A percentile compares a stretch with the other conserved stretches of the same genome.
Evolutionary conservation across 2,888 invertebrate species (phyloP).

Genomic region (Cheiracanthium punctorium): DNA sequence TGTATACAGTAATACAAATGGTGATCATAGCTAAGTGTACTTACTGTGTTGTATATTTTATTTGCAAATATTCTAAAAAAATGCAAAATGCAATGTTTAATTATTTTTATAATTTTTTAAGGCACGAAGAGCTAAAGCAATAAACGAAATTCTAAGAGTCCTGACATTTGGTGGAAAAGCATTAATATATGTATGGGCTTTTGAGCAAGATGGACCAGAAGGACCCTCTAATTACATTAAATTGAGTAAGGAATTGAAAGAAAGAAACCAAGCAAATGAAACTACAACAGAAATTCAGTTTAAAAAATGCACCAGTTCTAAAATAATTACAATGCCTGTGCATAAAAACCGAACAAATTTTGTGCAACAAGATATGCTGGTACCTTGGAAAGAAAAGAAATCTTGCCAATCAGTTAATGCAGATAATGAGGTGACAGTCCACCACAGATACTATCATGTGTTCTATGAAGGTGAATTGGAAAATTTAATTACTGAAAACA

Average conservation of each 20-base stretch:
- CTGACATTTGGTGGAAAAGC: constrained; percentile 85
- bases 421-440: constrained; percentile 75
- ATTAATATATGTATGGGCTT: constrained; percentile 97
- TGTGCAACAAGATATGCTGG: constrained; percentile 90
- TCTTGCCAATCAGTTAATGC: constrained; percentile 75
- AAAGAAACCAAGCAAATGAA: constrained; percentile 19
- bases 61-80: too few relatives aligned
- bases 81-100: neutral
- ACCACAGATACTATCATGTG: constrained; percentile 93
- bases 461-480: constrained; percentile 90
- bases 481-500: constrained; percentile 80
- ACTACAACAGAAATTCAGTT: constrained; percentile 61
- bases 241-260: constrained; percentile 78
- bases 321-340: constrained; percentile 79
- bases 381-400: constrained; percentile 89
- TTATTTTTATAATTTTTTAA: constrained; percentile 76
- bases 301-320: constrained; percentile 14
- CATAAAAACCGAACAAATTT: constrained; percentile 95
- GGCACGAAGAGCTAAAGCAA: constrained; percentile 84
- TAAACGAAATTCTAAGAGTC: constrained; percentile 86
- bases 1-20: too few relatives aligned
- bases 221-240: constrained; percentile 84
- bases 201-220: constrained; percentile 85
- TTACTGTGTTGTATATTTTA: too few relatives aligned
- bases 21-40: too few relatives aligned